Conservation (phyloP, 2,113 vertebrate species). For the Triplophysa dalaica region DNA sequence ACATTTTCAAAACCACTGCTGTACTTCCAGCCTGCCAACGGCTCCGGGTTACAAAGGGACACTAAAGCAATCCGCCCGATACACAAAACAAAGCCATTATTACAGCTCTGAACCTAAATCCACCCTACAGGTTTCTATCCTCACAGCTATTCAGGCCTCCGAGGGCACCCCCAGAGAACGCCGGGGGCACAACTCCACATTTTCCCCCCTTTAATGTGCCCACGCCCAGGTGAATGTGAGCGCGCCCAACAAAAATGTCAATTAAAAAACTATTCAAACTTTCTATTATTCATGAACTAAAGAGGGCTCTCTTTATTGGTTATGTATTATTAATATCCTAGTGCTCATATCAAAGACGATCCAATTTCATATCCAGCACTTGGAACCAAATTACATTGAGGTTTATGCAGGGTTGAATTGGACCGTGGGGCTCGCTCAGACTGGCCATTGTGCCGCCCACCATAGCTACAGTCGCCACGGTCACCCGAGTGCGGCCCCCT, state of each 20-base stretch:
- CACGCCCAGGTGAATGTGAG: conserved; percentile 40
- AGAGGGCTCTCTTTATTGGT: conserved; percentile 41
- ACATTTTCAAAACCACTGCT: neutral
- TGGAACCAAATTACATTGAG: conserved; percentile 51
- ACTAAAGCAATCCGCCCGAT: conserved; percentile 3
- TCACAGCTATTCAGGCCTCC: conserved; percentile 5
- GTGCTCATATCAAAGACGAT: conserved; percentile 44
- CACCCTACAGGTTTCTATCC: conserved; percentile 36
- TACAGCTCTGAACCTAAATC: conserved; percentile 29
- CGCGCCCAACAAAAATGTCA: conserved; percentile 48
- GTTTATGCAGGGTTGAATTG: conserved; percentile 48
- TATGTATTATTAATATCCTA: conserved; percentile 59
- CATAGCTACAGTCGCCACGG: conserved; percentile 25
- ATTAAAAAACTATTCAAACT: conserved; percentile 58
- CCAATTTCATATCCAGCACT: conserved; percentile 48
- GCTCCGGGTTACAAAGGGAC: conserved; percentile 5
- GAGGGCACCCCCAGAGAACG: conserved; percentile 7
- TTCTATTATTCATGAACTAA: conserved; percentile 59
- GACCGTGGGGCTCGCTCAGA: conserved; percentile 10
- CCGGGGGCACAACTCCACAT: conserved; percentile 5
- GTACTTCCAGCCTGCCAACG: neutral
- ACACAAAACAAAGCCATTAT: conserved; percentile 43
- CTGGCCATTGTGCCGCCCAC: conserved; percentile 36
- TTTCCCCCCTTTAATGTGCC: neutral
- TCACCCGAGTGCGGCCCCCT: conserved; percentile 37